A percentile compares a stretch with the other conserved stretches of the same genome.
phyloP scores from a whole-genome alignment of 2,113 vertebrate genomes.

The Baryphthengus martii region DNA sequence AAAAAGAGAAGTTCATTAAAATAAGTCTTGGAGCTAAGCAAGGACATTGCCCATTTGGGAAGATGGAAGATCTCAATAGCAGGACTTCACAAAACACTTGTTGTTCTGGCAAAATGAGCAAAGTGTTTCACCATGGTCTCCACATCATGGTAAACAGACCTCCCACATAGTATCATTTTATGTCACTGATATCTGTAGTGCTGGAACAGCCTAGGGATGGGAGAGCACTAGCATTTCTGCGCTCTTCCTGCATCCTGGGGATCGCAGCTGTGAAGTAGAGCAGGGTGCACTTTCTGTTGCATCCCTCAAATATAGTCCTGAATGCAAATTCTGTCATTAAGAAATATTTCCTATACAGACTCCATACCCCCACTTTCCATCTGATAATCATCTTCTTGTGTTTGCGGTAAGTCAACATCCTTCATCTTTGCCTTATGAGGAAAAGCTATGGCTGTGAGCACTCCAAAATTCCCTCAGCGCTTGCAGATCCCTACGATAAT shows the following conservation, averaged over 20 bases:
- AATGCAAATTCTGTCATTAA: conserved; percentile 45
- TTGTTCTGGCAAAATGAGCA: background rate
- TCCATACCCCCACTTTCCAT: conserved; percentile 64
- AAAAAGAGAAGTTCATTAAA: background rate
- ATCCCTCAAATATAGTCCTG: conserved; percentile 38
- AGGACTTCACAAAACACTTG: background rate
- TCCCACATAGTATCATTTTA: background rate
- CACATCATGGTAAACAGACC: conserved; percentile 25
- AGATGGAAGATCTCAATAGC: background rate
- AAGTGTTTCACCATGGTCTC: background rate
- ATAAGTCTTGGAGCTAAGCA: background rate
- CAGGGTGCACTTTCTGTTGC: background rate
- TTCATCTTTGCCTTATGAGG: conserved; percentile 70
- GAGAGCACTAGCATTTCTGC: background rate
- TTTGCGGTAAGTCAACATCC: conserved; percentile 65
- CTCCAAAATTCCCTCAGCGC: conserved; percentile 49
- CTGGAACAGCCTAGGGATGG: background rate
- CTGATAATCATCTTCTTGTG: conserved; percentile 71
- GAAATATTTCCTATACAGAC: conserved; percentile 66
- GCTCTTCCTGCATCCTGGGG: background rate
- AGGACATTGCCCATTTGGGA: background rate
- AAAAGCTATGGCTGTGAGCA: conserved; percentile 42
- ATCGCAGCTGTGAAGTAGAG: background rate
- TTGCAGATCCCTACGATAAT: conserved; percentile 62
- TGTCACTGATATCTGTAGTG: background rate